Percentiles rank a stretch among this genome's conserved stretches.
phyloP scores from a whole-genome alignment of 2,797 vertebrate genomes.

The Cuculus canorus region DNA sequence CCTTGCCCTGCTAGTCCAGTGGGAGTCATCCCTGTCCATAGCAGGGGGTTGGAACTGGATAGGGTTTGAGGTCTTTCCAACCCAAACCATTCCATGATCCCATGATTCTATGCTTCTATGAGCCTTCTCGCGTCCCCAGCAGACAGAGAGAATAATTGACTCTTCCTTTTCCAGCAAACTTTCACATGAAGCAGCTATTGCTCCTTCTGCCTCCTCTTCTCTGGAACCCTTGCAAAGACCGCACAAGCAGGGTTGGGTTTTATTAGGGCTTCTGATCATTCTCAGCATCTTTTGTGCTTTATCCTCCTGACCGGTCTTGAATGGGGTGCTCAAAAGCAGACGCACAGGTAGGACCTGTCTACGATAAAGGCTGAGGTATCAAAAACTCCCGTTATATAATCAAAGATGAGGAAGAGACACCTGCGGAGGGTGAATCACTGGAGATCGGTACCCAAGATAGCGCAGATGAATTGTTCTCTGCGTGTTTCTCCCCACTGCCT shows the following conservation, averaged over 20 bases:
- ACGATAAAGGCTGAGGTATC: background rate
- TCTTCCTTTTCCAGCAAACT: background rate
- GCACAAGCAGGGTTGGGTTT: background rate
- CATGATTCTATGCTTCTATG: too few relatives aligned
- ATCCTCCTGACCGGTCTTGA: background rate
- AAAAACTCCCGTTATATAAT: conserved; percentile 28
- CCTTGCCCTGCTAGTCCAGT: too few relatives aligned
- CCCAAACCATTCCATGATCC: too few relatives aligned
- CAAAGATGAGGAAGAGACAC: background rate
- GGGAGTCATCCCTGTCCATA: too few relatives aligned
- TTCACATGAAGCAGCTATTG: background rate
- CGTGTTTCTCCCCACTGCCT: background rate
- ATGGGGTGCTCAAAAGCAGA: background rate
- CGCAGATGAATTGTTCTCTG: background rate
- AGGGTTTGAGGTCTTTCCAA: too few relatives aligned
- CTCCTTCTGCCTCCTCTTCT: background rate
- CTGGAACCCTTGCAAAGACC: background rate
- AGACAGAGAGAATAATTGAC: background rate
- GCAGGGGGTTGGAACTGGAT: too few relatives aligned
- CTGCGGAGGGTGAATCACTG: conserved; percentile 35
- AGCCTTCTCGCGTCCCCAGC: background rate
- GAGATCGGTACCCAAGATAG: conserved; percentile 10
- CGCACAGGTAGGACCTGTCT: background rate
- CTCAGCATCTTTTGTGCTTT: background rate
- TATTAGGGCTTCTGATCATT: background rate